Evolutionary conservation across 2,888 invertebrate genomes (phyloP), one percentile per base, ranked within the genome.

Genomic region (Caenorhabditis imperialis): DNA sequence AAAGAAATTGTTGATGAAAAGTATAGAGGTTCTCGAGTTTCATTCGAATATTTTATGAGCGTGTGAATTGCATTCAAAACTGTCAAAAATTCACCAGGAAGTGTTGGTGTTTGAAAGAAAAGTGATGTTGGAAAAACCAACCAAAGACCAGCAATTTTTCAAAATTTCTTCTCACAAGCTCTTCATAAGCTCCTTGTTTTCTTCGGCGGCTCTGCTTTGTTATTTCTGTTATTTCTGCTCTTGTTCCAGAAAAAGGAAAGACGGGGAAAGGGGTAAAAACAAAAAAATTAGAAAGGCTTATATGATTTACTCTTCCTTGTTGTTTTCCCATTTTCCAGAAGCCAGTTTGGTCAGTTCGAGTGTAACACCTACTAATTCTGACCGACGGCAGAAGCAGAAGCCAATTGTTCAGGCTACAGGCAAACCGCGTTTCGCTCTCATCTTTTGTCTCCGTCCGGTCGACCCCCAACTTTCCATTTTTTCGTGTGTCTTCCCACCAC

Each of bases 351-450:
- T 25, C 38, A 22, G 42, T 35, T 47, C 38, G 20, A 16, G 18
- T 40, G 38, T 40, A 37, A 50, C 47, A 22, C 27, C 44, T 50
- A 33, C 23, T 8, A 25, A 40, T 35, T 45, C 27, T 54, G 54
- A 45, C 62, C 62, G 51, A 2, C 7, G 42, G 25, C 16, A 23
- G 44, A 45, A 45, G 45, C 35, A 45, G 45, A 57, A 57, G 45
- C 48, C 65, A 47, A 50, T 57, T 65, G 50, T 65, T 65, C 47
- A 55, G 55, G 65, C 55, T 57, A 65, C 65, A 57, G 65, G 65
- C 55, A 57, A 57, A 57, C 65, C 65, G 65, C 65, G 65, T 65
- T 65, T 65, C 65, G 65, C 65, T 65, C 65, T 57, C 65, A 65
- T 65, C 65, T 65, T 65, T 65, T 65, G 65, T 65, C 54, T 50